phyloP scores from a whole-genome alignment of 2,113 vertebrate genomes.

The Macquaria ambigua region DNA sequence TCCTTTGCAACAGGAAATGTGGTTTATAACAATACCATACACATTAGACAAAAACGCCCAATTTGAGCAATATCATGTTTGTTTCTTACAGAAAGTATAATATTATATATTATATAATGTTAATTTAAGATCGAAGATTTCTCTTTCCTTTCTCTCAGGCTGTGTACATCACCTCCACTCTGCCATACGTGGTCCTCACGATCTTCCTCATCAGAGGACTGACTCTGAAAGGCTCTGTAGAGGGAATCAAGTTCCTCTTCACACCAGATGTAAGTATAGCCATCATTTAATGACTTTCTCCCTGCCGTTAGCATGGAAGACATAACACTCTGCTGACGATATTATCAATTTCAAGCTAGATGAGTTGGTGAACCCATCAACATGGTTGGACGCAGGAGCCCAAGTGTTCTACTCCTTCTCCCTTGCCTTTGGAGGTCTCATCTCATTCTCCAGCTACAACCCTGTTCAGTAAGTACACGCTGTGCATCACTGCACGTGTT shows the following conservation, averaged over 20 bases:
- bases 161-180: constrained; percentile 19
- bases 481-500: neutral
- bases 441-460: constrained; percentile 25
- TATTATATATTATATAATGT: no score
- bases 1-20: neutral
- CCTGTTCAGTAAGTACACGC: constrained; percentile 1
- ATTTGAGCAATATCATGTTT: neutral
- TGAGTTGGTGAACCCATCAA: constrained; percentile 6
- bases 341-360: neutral
- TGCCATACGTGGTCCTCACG: constrained; percentile 22
- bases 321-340: constrained; percentile 8
- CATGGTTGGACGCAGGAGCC: constrained; percentile 26
- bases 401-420: constrained; percentile 23
- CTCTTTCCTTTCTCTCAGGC: constrained; percentile 7
- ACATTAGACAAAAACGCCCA: neutral
- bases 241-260: constrained; percentile 25
- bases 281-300: neutral
- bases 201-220: constrained; percentile 29
- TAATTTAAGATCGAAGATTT: neutral
- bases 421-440: constrained; percentile 7
- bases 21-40: neutral
- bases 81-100: neutral
- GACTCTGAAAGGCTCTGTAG: constrained; percentile 23
- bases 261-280: constrained; percentile 11
- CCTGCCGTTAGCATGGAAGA: neutral